phyloP scores from a whole-genome alignment of 2,797 vertebrate species.

The Leptodactylus fallax region DNA sequence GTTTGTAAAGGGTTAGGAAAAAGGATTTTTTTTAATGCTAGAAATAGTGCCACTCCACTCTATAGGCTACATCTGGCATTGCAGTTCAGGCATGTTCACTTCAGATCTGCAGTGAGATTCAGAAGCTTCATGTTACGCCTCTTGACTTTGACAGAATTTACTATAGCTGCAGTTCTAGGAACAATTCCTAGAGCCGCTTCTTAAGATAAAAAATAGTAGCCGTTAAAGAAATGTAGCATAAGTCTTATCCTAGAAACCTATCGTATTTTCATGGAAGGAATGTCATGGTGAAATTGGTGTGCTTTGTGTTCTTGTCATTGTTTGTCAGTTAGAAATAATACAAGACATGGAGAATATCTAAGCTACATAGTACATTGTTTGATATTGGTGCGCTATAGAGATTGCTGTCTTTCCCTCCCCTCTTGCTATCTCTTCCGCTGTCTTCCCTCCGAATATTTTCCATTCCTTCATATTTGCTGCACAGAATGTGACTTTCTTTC shows the following conservation, averaged over 20 bases:
- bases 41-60: too few relatives aligned
- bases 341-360: not conserved
- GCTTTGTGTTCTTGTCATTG: conserved; percentile 12
- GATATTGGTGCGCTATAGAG: not conserved
- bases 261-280: not conserved
- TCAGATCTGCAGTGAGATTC: not conserved
- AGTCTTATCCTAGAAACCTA: not conserved
- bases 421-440: not conserved
- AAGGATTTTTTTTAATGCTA: too few relatives aligned
- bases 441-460: not conserved
- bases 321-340: not conserved
- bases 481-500: conserved; percentile 11
- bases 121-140: not conserved
- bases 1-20: too few relatives aligned
- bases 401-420: not conserved
- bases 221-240: not conserved
- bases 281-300: not conserved
- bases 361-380: conserved; percentile 5
- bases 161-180: not conserved
- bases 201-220: not conserved
- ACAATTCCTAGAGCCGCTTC: not conserved
- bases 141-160: not conserved
- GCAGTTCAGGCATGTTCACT: not conserved
- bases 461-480: not conserved
- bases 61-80: too few relatives aligned